Conservation (phyloP, 1,140 invertebrate genomes). For the Charaxes varanes region DNA sequence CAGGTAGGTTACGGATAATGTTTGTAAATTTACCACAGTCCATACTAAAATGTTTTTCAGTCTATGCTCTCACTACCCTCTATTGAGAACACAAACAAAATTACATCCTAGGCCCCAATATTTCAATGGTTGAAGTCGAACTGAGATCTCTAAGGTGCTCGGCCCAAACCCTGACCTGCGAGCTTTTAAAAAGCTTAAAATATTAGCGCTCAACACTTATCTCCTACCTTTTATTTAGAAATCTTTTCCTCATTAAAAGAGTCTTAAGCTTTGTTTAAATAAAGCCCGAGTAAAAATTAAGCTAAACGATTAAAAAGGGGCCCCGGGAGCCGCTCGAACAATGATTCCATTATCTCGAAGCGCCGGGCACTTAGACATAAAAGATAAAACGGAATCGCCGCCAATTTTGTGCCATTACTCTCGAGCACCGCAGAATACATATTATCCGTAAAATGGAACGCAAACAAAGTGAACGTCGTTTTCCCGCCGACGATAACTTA, state of each 20-base stretch:
- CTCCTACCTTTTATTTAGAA: too few relatives aligned
- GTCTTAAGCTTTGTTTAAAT: constrained; percentile 29
- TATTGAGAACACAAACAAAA: too few relatives aligned
- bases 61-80: too few relatives aligned
- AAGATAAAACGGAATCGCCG: constrained; percentile 63
- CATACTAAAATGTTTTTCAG: too few relatives aligned
- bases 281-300: constrained; percentile 57
- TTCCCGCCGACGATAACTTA: constrained; percentile 69
- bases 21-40: too few relatives aligned
- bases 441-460: constrained; percentile 69
- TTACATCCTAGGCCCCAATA: too few relatives aligned
- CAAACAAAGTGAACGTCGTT: constrained; percentile 71
- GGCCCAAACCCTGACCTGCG: too few relatives aligned
- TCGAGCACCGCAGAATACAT: constrained; percentile 52
- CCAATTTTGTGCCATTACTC: constrained; percentile 70
- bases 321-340: constrained; percentile 51
- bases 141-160: too few relatives aligned
- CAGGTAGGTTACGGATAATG: too few relatives aligned
- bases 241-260: too few relatives aligned
- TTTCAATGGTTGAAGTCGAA: too few relatives aligned
- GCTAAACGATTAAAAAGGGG: constrained; percentile 63
- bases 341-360: constrained; percentile 62
- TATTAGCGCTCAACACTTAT: not conserved
- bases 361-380: constrained; percentile 43
- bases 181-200: too few relatives aligned